Percentiles rank a stretch among this genome's conserved stretches.
These are phyloP conservation scores for Pedionomus torquatus DNA, from an alignment of 2,113 vertebrate species.

Conservation along the genomic window DNA sequence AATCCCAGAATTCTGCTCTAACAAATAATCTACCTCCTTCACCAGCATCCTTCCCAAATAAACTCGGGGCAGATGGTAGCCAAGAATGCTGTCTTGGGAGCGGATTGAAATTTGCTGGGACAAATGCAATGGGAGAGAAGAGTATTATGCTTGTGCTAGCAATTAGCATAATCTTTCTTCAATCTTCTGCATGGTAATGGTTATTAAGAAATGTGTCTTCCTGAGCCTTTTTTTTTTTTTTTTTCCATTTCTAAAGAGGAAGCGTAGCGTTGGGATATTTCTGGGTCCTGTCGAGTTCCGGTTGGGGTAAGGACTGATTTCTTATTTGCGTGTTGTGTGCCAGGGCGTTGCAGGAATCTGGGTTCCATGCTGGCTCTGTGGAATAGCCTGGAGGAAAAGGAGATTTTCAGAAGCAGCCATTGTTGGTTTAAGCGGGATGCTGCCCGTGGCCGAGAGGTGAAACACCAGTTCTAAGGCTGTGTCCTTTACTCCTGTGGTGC, in stretches of 20 bases:
- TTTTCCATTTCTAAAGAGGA: not conserved
- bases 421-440: not conserved
- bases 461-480: not conserved
- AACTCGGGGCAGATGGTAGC: not conserved
- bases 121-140: not conserved
- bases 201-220: not conserved
- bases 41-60: not conserved
- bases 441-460: accelerated
- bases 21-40: not conserved
- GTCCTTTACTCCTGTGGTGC: not conserved
- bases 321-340: not conserved
- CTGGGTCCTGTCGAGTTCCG: not conserved
- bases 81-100: not conserved
- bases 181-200: not conserved
- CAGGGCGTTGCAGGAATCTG: not conserved
- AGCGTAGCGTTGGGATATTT: accelerated
- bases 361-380: not conserved
- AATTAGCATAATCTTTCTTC: conserved; percentile 3
- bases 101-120: not conserved
- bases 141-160: not conserved
- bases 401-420: not conserved
- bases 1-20: not conserved
- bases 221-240: not conserved
- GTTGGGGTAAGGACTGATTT: not conserved
- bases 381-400: not conserved